Evolutionary conservation across 1,140 invertebrate species (phyloP).

Genomic region (Drosophila nigrodunni): DNA sequence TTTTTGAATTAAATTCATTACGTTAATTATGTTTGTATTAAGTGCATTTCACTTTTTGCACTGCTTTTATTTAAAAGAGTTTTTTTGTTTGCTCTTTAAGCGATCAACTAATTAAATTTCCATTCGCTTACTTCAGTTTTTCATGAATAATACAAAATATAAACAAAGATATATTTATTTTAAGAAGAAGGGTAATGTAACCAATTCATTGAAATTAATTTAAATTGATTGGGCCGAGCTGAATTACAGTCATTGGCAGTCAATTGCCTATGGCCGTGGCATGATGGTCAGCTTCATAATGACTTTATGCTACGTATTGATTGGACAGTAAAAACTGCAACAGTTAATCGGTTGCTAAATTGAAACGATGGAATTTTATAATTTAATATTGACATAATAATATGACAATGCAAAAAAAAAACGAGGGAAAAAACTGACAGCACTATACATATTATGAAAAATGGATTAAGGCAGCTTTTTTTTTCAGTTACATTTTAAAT

Average conservation of each 20-base stretch:
- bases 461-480: constrained; percentile 53
- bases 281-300: constrained; percentile 48
- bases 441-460: constrained; percentile 43
- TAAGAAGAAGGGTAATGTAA: constrained; percentile 8
- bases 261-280: constrained; percentile 12
- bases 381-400: constrained; percentile 61
- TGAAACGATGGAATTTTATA: constrained; percentile 35
- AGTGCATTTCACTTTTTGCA: not conserved
- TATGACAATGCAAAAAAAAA: constrained; percentile 18
- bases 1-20: not conserved
- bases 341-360: constrained; percentile 19
- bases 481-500: constrained; percentile 37
- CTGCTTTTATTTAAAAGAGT: constrained; percentile 33
- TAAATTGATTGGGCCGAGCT: constrained; percentile 37
- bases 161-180: constrained; percentile 10
- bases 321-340: constrained; percentile 5
- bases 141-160: constrained; percentile 40
- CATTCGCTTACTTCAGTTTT: constrained; percentile 55
- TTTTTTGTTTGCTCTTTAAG: constrained; percentile 56
- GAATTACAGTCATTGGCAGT: not conserved
- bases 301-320: constrained; percentile 29
- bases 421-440: constrained; percentile 11
- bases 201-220: constrained; percentile 66
- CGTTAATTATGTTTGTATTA: constrained; percentile 19
- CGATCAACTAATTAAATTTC: constrained; percentile 62